Evolutionary conservation across 2,113 vertebrate species (phyloP).

Genomic region (Chinchilla lanigera): DNA sequence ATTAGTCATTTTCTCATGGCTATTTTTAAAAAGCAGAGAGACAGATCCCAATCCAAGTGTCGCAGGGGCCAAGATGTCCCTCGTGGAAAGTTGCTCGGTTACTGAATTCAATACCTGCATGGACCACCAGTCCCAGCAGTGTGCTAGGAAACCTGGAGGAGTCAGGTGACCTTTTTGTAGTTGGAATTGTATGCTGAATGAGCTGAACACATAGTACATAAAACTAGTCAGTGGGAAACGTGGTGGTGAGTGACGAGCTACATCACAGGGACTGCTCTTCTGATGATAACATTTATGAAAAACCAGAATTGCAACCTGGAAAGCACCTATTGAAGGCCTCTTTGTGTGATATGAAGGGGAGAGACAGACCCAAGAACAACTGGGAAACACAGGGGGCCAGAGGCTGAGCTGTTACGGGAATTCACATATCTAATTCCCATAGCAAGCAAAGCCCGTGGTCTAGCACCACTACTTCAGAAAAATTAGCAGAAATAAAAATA

Average conservation of each 20-base stretch:
- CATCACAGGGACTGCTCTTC: background rate
- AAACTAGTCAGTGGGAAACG: background rate
- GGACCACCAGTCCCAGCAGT: background rate
- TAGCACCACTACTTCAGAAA: background rate
- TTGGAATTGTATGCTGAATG: background rate
- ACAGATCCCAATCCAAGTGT: background rate
- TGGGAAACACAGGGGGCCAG: background rate
- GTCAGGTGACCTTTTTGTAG: background rate
- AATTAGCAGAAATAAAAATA: background rate
- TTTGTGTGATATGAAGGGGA: background rate
- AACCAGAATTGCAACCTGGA: background rate
- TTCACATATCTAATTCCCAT: background rate
- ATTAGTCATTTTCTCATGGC: slow-evolving; percentile 57
- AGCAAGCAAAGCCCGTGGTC: background rate
- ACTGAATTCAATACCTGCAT: background rate
- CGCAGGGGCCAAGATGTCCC: background rate
- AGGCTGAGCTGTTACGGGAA: background rate
- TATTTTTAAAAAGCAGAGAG: slow-evolving; percentile 36
- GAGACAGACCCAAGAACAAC: background rate
- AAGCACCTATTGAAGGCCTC: background rate
- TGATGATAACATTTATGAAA: background rate
- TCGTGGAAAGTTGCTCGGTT: background rate
- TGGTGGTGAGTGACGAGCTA: background rate
- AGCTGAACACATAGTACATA: background rate
- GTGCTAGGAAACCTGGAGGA: background rate